These are phyloP conservation scores for Lepilemur septentrionalis DNA, from an alignment of 2,797 vertebrate genomes.

Conservation along the genomic window DNA sequence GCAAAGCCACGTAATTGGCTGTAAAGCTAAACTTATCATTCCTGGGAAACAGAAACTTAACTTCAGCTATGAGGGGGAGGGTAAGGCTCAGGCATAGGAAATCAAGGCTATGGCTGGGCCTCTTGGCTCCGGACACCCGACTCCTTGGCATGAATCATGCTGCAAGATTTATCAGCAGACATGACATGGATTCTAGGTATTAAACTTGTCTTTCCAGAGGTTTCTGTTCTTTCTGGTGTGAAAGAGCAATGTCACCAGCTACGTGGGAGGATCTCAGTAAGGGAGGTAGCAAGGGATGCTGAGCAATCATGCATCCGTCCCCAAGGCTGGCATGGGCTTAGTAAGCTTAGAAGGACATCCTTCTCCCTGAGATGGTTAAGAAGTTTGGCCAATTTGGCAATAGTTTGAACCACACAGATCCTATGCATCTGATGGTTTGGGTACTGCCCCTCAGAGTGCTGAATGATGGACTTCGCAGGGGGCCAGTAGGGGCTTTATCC, in stretches of 20 bases:
- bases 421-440: not conserved
- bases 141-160: not conserved
- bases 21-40: too few relatives aligned
- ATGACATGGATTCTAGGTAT: not conserved
- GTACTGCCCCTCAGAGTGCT: not conserved
- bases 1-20: too few relatives aligned
- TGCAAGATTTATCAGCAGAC: not conserved
- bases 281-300: too few relatives aligned
- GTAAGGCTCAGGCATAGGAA: too few relatives aligned
- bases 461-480: not conserved
- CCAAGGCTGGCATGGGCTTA: not conserved
- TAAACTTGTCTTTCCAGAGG: not conserved
- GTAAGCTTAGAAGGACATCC: not conserved
- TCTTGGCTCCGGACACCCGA: too few relatives aligned
- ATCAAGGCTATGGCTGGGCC: too few relatives aligned
- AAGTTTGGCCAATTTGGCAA: not conserved
- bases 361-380: not conserved
- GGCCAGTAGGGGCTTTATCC: not conserved
- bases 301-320: not conserved
- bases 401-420: not conserved
- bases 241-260: not conserved
- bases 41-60: too few relatives aligned
- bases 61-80: too few relatives aligned
- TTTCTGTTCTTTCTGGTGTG: constrained; percentile 12
- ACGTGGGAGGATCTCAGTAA: not conserved